These are phyloP conservation scores for Ochlodes sylvanus DNA, from an alignment of 2,888 invertebrate species.

Conservation along the genomic window DNA sequence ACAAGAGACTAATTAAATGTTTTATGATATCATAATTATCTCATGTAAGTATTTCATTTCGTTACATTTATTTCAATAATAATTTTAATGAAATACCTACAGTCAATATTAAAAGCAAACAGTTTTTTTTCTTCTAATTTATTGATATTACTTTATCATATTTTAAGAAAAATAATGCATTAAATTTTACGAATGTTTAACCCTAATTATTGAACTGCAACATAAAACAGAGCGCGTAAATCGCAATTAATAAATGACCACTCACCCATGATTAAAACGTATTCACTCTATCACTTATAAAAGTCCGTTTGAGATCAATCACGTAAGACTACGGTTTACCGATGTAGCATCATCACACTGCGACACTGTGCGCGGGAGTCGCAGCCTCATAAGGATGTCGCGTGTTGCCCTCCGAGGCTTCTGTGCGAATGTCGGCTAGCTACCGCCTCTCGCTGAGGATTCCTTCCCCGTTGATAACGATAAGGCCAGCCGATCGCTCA, in stretches of 20 bases:
- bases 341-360: conserved; percentile 77
- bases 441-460: conserved; percentile 68
- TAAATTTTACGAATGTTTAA: too few species aligned
- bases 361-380: conserved; percentile 52
- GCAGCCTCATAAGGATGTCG: conserved; percentile 70
- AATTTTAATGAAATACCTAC: too few species aligned
- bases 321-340: conserved; percentile 64
- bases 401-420: conserved; percentile 79
- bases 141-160: too few species aligned
- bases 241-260: conserved; percentile 38
- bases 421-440: conserved; percentile 76
- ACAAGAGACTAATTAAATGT: too few species aligned
- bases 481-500: conserved; percentile 78
- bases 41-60: too few species aligned
- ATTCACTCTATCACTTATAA: conserved; percentile 71
- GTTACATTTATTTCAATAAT: too few species aligned
- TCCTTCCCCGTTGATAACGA: conserved; percentile 80
- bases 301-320: conserved; percentile 70
- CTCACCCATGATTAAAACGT: conserved; percentile 71
- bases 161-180: too few species aligned
- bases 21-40: too few species aligned
- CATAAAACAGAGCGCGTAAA: neutral
- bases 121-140: too few species aligned
- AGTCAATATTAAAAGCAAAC: too few species aligned
- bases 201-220: too few species aligned